These are phyloP conservation scores for Takifugu rubripes DNA, from an alignment of 2,797 vertebrate genomes.

Conservation along the genomic window DNA sequence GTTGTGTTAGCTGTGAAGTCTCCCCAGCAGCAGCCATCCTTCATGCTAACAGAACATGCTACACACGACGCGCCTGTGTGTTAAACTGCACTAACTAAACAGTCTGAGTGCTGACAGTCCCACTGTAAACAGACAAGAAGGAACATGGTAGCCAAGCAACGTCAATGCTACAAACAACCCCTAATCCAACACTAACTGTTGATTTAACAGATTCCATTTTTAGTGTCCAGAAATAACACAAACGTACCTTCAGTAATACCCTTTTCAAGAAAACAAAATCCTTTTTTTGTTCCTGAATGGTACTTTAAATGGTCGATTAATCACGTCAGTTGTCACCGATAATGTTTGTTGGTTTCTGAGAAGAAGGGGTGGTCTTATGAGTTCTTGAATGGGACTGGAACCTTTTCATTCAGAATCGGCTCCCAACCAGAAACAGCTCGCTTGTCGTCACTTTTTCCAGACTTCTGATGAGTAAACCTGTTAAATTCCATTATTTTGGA, in stretches of 20 bases:
- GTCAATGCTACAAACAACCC: background rate
- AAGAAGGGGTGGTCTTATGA: background rate
- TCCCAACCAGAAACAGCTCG: background rate
- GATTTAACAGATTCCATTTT: background rate
- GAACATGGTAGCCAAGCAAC: background rate
- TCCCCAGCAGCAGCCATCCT: background rate
- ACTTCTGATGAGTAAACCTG: background rate
- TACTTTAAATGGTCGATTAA: conserved; percentile 1
- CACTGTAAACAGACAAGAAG: background rate
- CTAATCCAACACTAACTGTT: conserved; percentile 2
- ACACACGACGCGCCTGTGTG: conserved; percentile 1
- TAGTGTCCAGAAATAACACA: background rate
- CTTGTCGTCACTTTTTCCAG: background rate
- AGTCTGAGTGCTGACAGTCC: background rate
- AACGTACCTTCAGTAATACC: background rate
- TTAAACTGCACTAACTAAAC: conserved; percentile 7
- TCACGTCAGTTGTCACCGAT: background rate
- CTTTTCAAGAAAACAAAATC: background rate
- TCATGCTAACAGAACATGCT: background rate
- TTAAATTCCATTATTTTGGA: background rate
- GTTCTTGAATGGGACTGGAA: background rate
- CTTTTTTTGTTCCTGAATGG: background rate
- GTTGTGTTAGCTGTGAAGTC: background rate
- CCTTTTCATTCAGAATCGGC: background rate
- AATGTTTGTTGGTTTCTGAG: background rate